These are phyloP conservation scores for Tachyglossus aculeatus DNA, from an alignment of 2,797 vertebrate genomes.

Conservation along the genomic window DNA sequence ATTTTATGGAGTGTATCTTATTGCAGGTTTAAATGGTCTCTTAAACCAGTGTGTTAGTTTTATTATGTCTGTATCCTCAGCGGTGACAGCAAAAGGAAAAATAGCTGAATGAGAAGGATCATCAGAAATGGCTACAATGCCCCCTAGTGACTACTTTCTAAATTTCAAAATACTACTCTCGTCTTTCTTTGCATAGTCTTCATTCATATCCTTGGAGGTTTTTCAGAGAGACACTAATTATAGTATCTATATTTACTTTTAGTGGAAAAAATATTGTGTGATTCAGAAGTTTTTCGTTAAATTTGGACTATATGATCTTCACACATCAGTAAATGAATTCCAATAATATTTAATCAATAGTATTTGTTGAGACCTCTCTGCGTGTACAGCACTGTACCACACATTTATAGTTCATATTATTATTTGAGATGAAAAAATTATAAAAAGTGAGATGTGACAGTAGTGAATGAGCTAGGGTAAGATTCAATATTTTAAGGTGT, in stretches of 20 bases:
- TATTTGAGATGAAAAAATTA: too few species aligned
- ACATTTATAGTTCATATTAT: too few species aligned
- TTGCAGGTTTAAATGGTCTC: conserved; percentile 21
- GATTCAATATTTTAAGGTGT: too few species aligned
- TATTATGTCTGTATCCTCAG: conserved; percentile 30
- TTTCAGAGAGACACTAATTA: fast-evolving
- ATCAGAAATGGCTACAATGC: not conserved
- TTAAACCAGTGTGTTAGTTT: conserved; percentile 21
- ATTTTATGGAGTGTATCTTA: conserved; percentile 34
- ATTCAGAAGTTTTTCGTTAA: not conserved
- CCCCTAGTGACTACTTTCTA: conserved; percentile 27
- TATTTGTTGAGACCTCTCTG: too few species aligned
- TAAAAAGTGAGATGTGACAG: too few species aligned
- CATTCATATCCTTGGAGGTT: fast-evolving
- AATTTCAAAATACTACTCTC: not conserved
- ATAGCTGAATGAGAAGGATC: fast-evolving
- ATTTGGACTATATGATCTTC: too few species aligned
- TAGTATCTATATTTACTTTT: fast-evolving
- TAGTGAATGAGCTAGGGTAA: too few species aligned
- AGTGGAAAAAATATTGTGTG: not conserved
- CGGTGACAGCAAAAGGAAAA: not conserved
- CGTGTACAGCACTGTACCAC: too few species aligned
- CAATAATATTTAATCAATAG: too few species aligned
- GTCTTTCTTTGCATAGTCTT: fast-evolving
- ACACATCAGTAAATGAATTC: too few species aligned